Conservation (phyloP, 2,888 invertebrate species). For the Calameuta idolon region DNA sequence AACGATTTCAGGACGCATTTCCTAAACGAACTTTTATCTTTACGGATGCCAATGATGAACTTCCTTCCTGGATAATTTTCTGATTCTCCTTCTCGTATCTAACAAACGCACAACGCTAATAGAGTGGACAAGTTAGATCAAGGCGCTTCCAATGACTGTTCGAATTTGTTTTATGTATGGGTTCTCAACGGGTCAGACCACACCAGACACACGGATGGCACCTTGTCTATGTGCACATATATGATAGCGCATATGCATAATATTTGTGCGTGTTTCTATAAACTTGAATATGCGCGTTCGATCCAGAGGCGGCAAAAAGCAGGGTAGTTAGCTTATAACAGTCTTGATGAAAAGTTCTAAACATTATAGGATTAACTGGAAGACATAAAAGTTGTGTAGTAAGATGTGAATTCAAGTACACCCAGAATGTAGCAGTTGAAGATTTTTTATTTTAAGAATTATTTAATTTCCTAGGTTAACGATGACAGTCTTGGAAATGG, state of each 20-base stretch:
- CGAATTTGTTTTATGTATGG: background rate
- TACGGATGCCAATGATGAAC: background rate
- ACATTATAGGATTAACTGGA: background rate
- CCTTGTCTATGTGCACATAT: background rate
- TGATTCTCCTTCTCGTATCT: background rate
- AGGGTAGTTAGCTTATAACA: background rate
- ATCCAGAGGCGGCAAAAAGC: background rate
- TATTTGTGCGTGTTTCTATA: background rate
- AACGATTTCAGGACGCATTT: slow-evolving; percentile 44
- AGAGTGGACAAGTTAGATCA: no score
- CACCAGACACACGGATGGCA: background rate
- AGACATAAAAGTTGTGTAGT: background rate
- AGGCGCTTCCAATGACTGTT: background rate
- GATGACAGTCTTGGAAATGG: slow-evolving; percentile 88
- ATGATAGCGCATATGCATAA: background rate
- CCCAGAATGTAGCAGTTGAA: background rate
- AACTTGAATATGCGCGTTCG: background rate
- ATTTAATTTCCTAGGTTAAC: slow-evolving; percentile 65
- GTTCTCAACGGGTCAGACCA: background rate
- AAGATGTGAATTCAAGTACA: background rate
- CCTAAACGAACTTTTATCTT: slow-evolving; percentile 16
- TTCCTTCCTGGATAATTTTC: background rate
- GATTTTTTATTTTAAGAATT: background rate
- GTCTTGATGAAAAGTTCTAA: background rate
- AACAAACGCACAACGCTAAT: background rate